A percentile compares a stretch with the other conserved stretches of the same genome.
Evolutionary conservation across 2,113 vertebrate genomes (phyloP).

Genomic region (Silurus glanis): DNA sequence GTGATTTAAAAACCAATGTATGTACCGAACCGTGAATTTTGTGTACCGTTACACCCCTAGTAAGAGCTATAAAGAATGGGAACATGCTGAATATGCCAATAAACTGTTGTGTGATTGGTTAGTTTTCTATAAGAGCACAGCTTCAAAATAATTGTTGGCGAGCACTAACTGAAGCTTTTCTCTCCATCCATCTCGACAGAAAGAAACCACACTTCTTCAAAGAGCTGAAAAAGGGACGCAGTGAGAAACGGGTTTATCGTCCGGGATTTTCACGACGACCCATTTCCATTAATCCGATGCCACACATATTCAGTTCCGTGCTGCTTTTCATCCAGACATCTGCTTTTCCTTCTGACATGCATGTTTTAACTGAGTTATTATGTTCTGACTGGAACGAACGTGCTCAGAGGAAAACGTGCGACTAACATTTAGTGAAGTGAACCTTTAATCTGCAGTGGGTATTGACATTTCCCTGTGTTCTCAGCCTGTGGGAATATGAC

Average conservation of each 20-base stretch:
- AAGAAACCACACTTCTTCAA: too few species aligned
- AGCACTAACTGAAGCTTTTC: too few species aligned
- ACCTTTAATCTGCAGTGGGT: constrained; percentile 23
- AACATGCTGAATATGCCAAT: too few species aligned
- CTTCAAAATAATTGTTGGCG: too few species aligned
- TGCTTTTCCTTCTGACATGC: constrained; percentile 13
- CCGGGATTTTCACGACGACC: neutral
- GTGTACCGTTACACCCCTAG: too few species aligned
- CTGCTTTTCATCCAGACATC: neutral
- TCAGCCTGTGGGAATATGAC: constrained; percentile 25
- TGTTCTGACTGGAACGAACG: constrained; percentile 38
- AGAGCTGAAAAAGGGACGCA: neutral
- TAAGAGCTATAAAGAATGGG: too few species aligned
- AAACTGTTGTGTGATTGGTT: too few species aligned
- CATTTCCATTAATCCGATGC: neutral
- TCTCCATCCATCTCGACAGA: too few species aligned
- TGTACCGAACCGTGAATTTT: too few species aligned
- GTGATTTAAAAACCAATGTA: too few species aligned
- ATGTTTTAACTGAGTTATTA: constrained; percentile 3
- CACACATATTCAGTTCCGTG: neutral
- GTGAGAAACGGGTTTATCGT: neutral
- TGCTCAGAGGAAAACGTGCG: neutral
- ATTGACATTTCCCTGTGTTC: constrained; percentile 24
- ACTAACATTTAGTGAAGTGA: constrained; percentile 15
- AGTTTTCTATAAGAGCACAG: too few species aligned